Evolutionary conservation across 2,113 vertebrate species (phyloP), one percentile per base, ranked within the genome.

Genomic region (Ceratotherium simum): DNA sequence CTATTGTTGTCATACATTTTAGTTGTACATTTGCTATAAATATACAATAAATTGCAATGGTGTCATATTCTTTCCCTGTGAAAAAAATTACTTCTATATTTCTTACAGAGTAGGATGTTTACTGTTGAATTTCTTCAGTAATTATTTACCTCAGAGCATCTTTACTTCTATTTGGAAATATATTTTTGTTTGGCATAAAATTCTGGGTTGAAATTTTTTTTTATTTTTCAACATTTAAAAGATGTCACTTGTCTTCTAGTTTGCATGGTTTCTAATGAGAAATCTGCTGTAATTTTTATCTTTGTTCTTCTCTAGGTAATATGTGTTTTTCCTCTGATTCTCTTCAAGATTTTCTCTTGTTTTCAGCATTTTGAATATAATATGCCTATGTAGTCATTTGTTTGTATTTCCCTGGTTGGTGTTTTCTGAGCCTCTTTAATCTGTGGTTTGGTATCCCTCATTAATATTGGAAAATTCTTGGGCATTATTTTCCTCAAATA

Each of bases 141-240:
- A 42, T 97, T 91, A 91, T 36, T 75, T 92, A 95, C 56, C 39
- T 80, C 39, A 80, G 56, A 54, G 7, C 65, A 42, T 80, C 12
- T 92, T 84, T 56, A 31, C 46, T 65, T 91, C 12, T 39, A 54
- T 83, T 84, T 89, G 33, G 48, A 94, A 96, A 58, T 56, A 81
- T 46, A 21, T 81, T 76, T 93, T 94, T 91, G 2, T 65, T 73
- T 67, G 25, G 10, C 36, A 29, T 42, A 46, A 42, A 78, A 83
- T 78, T 89, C 48, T 79, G 27, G 5, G 39, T 56, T 92, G 56
- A 79, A 33, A 48, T 56, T 21, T 11, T 27, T 36, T 70, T 51
- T 16, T 36, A 20, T 54, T 13, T 81, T 80, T 27, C 14, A 82
- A 29, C 36, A 83, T n/a, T 70, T 81, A 51, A 42, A 89, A 79